These are phyloP conservation scores for Phrynocephalus forsythii DNA, from an alignment of 2,797 vertebrate genomes.

Conservation along the genomic window DNA sequence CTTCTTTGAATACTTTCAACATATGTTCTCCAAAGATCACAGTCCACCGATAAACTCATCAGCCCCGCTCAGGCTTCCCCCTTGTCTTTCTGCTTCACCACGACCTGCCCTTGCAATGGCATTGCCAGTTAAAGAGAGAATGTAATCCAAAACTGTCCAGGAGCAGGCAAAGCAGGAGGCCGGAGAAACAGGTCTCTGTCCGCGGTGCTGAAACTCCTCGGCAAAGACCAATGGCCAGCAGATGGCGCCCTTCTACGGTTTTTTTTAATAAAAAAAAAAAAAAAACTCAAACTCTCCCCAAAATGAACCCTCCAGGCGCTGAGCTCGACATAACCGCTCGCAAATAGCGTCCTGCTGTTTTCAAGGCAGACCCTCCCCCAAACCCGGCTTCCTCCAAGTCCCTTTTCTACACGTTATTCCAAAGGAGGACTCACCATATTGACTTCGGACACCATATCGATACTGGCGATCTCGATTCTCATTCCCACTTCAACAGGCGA, in stretches of 20 bases:
- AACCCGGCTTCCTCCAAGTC: neutral
- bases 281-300: constrained; percentile 50
- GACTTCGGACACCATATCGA: constrained; percentile 91
- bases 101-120: neutral
- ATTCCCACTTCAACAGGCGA: constrained; percentile 89
- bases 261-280: neutral
- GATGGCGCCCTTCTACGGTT: constrained; percentile 62
- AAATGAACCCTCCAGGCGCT: constrained; percentile 15
- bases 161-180: neutral
- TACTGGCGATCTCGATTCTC: constrained; percentile 89
- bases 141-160: accelerated
- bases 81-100: neutral
- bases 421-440: constrained; percentile 87
- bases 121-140: accelerated
- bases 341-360: constrained; percentile 32
- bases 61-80: no score
- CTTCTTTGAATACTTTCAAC: neutral
- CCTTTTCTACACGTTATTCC: neutral
- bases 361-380: neutral
- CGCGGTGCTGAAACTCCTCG: constrained; percentile 54
- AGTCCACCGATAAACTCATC: neutral
- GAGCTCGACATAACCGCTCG: neutral
- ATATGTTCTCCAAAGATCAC: neutral
- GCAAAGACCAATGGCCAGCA: constrained; percentile 49
- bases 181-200: constrained; percentile 21